A percentile compares a stretch with the other conserved stretches of the same genome.
phyloP scores from a whole-genome alignment of 1,140 invertebrate species.

The Matsumurasca onukii region DNA sequence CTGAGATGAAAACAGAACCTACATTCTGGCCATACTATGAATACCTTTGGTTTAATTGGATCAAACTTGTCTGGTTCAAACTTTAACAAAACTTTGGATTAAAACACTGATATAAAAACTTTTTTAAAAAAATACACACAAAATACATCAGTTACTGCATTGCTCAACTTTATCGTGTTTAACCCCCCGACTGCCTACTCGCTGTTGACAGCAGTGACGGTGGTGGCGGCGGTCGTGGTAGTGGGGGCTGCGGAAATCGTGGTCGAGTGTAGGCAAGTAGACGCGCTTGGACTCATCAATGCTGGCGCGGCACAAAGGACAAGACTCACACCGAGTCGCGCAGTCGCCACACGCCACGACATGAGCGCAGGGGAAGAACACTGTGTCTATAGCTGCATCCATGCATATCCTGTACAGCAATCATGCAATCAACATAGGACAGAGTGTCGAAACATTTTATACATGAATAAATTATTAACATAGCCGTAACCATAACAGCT shows the following conservation, averaged over 20 bases:
- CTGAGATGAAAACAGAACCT: too few relatives aligned
- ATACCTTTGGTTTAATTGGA: too few relatives aligned
- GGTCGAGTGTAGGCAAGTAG: conserved; percentile 57
- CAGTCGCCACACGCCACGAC: conserved; percentile 75
- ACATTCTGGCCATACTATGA: too few relatives aligned
- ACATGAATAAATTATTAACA: conserved; percentile 1
- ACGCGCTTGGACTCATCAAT: conserved; percentile 68
- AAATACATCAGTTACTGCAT: too few relatives aligned
- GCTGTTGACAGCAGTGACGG: too few relatives aligned
- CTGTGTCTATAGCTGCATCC: conserved; percentile 76
- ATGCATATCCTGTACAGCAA: conserved; percentile 65
- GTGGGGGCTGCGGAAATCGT: conserved; percentile 20
- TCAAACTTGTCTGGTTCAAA: too few relatives aligned
- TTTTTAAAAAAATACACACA: too few relatives aligned
- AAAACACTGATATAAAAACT: too few relatives aligned
- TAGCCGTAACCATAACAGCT: background rate
- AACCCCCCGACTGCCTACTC: too few relatives aligned
- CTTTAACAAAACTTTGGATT: too few relatives aligned
- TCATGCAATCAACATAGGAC: background rate
- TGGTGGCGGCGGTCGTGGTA: background rate
- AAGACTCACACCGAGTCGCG: conserved; percentile 67
- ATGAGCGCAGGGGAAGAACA: conserved; percentile 79
- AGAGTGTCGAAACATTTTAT: background rate
- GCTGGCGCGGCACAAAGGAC: conserved; percentile 73
- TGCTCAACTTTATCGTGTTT: too few relatives aligned